Base-by-base conservation (phyloP, 1,140 invertebrate genomes). In the Pantala flavescens region DNA sequence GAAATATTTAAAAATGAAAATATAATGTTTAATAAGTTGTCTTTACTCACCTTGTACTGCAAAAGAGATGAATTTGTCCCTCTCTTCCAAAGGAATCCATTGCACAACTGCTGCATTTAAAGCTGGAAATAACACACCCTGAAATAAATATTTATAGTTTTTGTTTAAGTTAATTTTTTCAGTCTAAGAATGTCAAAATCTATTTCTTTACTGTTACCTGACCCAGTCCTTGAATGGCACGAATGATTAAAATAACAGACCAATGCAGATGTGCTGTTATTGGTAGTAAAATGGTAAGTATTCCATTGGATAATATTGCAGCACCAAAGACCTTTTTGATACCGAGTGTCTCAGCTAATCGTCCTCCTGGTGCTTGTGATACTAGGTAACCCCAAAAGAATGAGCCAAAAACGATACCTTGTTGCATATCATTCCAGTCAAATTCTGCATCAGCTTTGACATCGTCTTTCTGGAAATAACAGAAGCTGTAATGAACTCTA, bases 41-140 rank as follows among this genome's bases (percentile, higher is more conserved):
- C 28, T 36, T 36, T 36, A 72, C 49, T 49, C 24, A 74, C 73
- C 73, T 55, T 74, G 73, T n/a, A 74, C 43, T 11, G 75, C 43
- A 28, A 77, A 70, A 14, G 76, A 76, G 10, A 77, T 23, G 71
- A 77, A 77, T 16, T 70, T 28, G 3, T 74, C 72, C 71, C 84
- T 81, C 77, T 87, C 86, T 36, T 80, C 73, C 0, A 84, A 82
- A n/a, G 86, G 86, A 16, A 84, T 81, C 86, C 86, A 87, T 76
- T 83, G 81, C 0, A 83, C 81, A 77, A 86, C 82, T 73, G 86
- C 79, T 9, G 82, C 81, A 79, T 85, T 84, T 77, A 86, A 85
- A 19, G 83, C 80, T 43, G 86, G 86, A 78, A 85, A 87, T 10
- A 83, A 84, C 3, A 87, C 85, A 74, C 86, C 86, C 85, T 86